Evolutionary conservation across 2,797 vertebrate genomes (phyloP), one percentile per base, ranked within the genome.

Genomic region (Meda fulgida): DNA sequence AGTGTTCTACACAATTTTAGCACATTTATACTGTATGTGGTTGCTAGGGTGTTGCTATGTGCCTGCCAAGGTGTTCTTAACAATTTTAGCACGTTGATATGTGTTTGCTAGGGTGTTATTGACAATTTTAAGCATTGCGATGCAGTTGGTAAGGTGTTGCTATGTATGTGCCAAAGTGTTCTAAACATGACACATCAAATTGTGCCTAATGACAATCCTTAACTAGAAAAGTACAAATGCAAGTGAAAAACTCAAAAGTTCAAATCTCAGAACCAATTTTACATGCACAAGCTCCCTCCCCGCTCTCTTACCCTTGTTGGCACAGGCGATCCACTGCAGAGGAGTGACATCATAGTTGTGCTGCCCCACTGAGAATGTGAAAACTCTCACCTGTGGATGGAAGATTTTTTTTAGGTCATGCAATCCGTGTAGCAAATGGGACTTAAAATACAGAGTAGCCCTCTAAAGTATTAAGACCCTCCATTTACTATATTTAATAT

Each of bases 271-370:
- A 40, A 23, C 18, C 7, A 31, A 13, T 65, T 29, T 0, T 21
- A 69, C 10, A 26, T 18, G 8, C 43, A 51, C n/a, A 48, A 18
- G 63, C 63, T 66, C 29, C 16, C 31, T 38, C 29, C 19, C 13
- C 21, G n/a, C 29, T 77, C 67, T 71, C 93, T 90, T 92, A 99
- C 98, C 98, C 96, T 99, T 99, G 93, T 99, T 99, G 89, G 97
- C 96, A 7, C 98, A 99, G 21, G 98, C 98, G 92, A 99, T 99
- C 98, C 98, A 99, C 93, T 99, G 98, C 93, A 99, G 91, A 0
- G 98, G 98, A 1, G 98, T 99, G 91, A 99, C 97, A 0, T 99
- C 98, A 0, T 99, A 99, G 93, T 99, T 99, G 91, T 99, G 98
- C 92, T 99, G 98, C 11, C 98, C 98, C 0, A 99, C 98, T 0